Conservation (phyloP, 2,888 invertebrate genomes). For the Amphipyra berbera region DNA sequence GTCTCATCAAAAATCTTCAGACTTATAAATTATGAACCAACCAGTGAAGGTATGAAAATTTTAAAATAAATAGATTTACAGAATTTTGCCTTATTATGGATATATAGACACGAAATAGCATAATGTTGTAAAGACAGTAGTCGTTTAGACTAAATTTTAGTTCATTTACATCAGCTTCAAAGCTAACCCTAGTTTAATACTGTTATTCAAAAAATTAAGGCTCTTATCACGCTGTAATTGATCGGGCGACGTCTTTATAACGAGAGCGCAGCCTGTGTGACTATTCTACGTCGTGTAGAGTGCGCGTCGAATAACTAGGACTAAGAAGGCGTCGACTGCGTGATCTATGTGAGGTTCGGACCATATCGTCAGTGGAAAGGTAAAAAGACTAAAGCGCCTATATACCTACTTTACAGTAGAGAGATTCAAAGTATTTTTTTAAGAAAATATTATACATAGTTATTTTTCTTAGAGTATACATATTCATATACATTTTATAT, state of each 20-base stretch:
- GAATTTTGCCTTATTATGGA: constrained; percentile 56
- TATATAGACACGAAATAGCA: constrained; percentile 48
- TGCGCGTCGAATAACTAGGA: too few species aligned
- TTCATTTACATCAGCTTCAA: constrained; percentile 37
- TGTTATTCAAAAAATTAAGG: neutral
- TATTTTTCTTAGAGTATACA: too few species aligned
- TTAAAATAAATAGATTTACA: constrained; percentile 42
- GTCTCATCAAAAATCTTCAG: constrained; percentile 14
- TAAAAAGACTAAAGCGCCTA: too few species aligned
- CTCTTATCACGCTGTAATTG: constrained; percentile 1
- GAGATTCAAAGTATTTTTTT: too few species aligned
- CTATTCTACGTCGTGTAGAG: neutral
- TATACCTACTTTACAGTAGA: too few species aligned
- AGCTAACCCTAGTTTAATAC: constrained; percentile 19
- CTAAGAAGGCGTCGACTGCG: too few species aligned
- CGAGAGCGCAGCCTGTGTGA: neutral
- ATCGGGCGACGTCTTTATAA: neutral
- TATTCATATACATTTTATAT: too few species aligned
- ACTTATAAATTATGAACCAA: constrained; percentile 6
- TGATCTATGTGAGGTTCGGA: too few species aligned
- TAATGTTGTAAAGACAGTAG: constrained; percentile 46
- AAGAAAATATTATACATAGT: too few species aligned
- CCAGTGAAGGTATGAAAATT: constrained; percentile 9
- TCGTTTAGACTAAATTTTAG: constrained; percentile 23
- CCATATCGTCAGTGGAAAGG: too few species aligned